A percentile compares a stretch with the other conserved stretches of the same genome.
These are phyloP conservation scores for Nematolebias whitei DNA, from an alignment of 2,113 vertebrate genomes.

Conservation along the genomic window DNA sequence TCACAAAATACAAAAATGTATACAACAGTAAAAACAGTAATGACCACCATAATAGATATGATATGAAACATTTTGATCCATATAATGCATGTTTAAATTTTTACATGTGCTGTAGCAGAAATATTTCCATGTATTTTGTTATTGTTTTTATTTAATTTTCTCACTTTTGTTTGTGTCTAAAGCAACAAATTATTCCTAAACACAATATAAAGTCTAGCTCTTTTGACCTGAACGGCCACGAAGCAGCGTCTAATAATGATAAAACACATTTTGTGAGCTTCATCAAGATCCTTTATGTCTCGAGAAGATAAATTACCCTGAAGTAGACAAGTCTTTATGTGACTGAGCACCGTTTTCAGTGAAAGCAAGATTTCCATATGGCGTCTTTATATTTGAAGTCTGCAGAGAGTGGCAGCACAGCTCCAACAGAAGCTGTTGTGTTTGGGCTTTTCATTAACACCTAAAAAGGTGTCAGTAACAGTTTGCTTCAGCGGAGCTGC, in stretches of 20 bases:
- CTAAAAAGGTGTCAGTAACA: constrained; percentile 66
- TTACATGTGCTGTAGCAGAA: no score
- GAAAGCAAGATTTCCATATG: constrained; percentile 29
- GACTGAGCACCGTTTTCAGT: not conserved
- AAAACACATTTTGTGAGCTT: constrained; percentile 13
- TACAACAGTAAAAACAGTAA: no score
- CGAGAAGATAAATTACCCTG: constrained; percentile 33
- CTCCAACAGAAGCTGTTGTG: constrained; percentile 48
- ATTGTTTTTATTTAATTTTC: no score
- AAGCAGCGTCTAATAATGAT: constrained; percentile 11
- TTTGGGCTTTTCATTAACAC: constrained; percentile 76
- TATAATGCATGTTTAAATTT: no score
- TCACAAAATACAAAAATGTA: no score
- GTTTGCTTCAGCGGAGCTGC: constrained; percentile 30
- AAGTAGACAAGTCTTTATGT: constrained; percentile 15
- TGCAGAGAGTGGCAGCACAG: constrained; percentile 45
- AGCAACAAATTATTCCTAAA: no score
- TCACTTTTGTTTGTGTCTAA: no score
- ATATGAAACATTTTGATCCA: no score
- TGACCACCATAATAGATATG: no score
- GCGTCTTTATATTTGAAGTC: constrained; percentile 20
- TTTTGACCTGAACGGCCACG: not conserved
- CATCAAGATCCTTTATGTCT: constrained; percentile 16
- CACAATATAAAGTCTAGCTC: no score
- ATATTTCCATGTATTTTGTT: no score